Conservation (phyloP, 2,888 invertebrate genomes). For the Meta bourneti region DNA sequence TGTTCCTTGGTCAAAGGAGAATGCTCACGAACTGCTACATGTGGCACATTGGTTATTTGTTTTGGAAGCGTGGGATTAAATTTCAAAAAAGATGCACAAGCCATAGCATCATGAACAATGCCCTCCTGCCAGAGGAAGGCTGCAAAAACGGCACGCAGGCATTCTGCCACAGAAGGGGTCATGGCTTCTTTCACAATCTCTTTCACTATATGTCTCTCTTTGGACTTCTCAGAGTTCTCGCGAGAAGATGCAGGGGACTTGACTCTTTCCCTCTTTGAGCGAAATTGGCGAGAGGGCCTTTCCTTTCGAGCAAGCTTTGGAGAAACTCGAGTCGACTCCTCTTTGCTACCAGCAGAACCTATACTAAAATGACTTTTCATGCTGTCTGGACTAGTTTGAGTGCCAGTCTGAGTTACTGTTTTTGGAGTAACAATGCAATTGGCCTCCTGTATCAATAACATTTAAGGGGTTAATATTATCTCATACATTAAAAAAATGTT, state of each 20-base stretch:
- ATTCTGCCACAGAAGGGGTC: slow-evolving; percentile 95
- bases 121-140: slow-evolving; percentile 98
- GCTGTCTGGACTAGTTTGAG: slow-evolving; percentile 87
- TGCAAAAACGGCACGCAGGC: slow-evolving; percentile 95
- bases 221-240: slow-evolving; percentile 78
- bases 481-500: background rate
- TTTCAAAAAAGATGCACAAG: slow-evolving; percentile 96
- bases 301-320: slow-evolving; percentile 84
- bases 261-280: slow-evolving; percentile 81
- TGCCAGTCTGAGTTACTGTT: slow-evolving; percentile 85
- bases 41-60: slow-evolving; percentile 83
- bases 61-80: slow-evolving; percentile 91
- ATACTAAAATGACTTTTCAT: slow-evolving; percentile 85
- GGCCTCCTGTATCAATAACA: slow-evolving; percentile 79
- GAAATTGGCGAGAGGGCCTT: slow-evolving; percentile 81
- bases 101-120: slow-evolving; percentile 98
- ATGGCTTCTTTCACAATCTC: slow-evolving; percentile 88
- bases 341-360: slow-evolving; percentile 83
- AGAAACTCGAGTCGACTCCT: slow-evolving; percentile 82
- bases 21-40: slow-evolving; percentile 77
- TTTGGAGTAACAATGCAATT: slow-evolving; percentile 80
- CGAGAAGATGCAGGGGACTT: slow-evolving; percentile 80
- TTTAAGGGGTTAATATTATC: no score
- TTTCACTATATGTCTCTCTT: slow-evolving; percentile 80
- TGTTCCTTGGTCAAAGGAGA: slow-evolving; percentile 79